A percentile compares a stretch with the other conserved stretches of the same genome.
These are phyloP conservation scores for Hoplodrina blanda DNA, from an alignment of 2,888 invertebrate genomes.

Conservation along the genomic window DNA sequence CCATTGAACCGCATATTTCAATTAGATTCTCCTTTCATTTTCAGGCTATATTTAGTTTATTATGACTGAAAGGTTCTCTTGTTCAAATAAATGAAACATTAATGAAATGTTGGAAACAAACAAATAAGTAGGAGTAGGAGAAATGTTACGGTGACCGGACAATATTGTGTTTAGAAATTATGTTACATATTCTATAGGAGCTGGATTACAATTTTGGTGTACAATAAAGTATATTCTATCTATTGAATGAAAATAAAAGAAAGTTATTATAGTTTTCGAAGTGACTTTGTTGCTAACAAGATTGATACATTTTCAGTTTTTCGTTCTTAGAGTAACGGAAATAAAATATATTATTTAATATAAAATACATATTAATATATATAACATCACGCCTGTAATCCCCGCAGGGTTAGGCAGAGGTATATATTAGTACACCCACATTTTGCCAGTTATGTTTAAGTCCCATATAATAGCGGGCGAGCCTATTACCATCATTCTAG, in stretches of 20 bases:
- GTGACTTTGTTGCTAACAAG: background rate
- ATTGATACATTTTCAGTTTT: no score
- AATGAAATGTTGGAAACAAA: slow-evolving; percentile 36
- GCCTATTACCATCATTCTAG: no score
- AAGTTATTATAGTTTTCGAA: background rate
- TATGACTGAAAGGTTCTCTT: slow-evolving; percentile 28
- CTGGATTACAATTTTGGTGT: no score
- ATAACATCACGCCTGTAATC: no score
- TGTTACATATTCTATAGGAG: slow-evolving; percentile 3
- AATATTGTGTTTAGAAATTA: background rate
- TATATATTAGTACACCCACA: no score
- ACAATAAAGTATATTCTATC: background rate
- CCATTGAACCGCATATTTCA: slow-evolving; percentile 1
- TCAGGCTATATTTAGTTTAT: slow-evolving; percentile 6
- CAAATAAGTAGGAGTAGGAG: slow-evolving; percentile 2
- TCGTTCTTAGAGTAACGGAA: no score
- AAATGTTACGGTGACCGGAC: slow-evolving; percentile 11
- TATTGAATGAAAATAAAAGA: slow-evolving; percentile 4
- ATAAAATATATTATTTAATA: no score
- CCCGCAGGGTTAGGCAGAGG: no score
- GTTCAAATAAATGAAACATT: slow-evolving; percentile 37
- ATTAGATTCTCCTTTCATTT: slow-evolving; percentile 13
- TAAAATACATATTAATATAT: no score
- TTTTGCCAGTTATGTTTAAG: no score
- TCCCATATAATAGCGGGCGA: no score